Evolutionary conservation across 1,140 invertebrate genomes (phyloP), one percentile per base, ranked within the genome.

Genomic region (Homarus americanus): DNA sequence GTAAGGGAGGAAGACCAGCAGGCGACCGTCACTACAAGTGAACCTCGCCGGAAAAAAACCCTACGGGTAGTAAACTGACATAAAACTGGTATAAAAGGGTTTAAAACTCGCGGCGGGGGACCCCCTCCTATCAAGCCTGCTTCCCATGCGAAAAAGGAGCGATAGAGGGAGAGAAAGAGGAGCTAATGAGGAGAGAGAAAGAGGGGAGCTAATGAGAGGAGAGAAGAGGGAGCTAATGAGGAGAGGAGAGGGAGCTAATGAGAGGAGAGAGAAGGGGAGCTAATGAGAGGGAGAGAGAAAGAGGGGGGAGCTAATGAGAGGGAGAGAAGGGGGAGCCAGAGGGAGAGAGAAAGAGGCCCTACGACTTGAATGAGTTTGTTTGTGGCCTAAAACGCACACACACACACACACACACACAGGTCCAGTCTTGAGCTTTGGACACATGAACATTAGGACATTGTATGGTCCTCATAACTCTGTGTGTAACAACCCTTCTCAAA

Each of bases 331-430:
- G 53, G 75, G 44, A 24, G 40, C 24, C 41, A 49, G 44, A 80
- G 44, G 38, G 78, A 80, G 41, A 53, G 28, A 28, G 78, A 49
- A 34, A 80, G 53, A 53, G 36, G 36, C 78, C 53, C 58, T 20
- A n/a, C 78, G n/a, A 58, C 78, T 58, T 28, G 44, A 80, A 80
- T 36, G 78, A 80, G 78, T 82, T 36, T 82, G 79, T 82, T 82
- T 63, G 79, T 49, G 38, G 63, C 17, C 79, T 36, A 63, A 63
- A n/a, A n/a, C n/a, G n/a, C n/a, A n/a, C n/a, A n/a, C n/a, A n/a
- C n/a, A n/a, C n/a, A n/a, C n/a, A n/a, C n/a, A n/a, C n/a, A n/a
- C n/a, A n/a, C n/a, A n/a, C n/a, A n/a, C n/a, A n/a, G n/a, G n/a
- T n/a, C n/a, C n/a, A n/a, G n/a, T n/a, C n/a, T n/a, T n/a, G n/a